Percentiles rank a stretch among this genome's conserved stretches.
Conservation (phyloP, 2,797 vertebrate genomes). For the Erithacus rubecula region DNA sequence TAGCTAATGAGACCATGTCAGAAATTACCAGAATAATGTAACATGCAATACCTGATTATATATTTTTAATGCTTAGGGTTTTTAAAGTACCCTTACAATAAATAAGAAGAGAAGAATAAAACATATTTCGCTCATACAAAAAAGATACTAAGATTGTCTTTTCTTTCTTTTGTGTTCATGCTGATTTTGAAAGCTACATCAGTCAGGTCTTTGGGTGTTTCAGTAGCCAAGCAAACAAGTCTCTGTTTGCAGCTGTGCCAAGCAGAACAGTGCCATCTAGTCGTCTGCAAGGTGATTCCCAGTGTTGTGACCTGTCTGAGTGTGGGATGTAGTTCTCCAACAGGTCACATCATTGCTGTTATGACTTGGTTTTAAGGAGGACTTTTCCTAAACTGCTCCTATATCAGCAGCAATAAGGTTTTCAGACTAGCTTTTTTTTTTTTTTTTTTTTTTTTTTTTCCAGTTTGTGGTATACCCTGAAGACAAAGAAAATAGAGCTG, state of each 20-base stretch:
- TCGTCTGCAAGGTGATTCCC: rapidly evolving
- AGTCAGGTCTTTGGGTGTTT: neutral
- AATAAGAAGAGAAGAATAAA: neutral
- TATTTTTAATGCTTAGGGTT: neutral
- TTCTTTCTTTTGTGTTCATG: neutral
- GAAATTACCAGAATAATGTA: neutral
- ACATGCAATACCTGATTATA: neutral
- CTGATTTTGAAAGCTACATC: neutral
- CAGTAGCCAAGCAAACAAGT: neutral
- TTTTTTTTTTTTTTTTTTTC: neutral
- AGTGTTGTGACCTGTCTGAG: neutral
- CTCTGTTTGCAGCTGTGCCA: neutral
- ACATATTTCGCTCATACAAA: rapidly evolving
- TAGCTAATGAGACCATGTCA: neutral
- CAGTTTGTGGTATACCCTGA: neutral
- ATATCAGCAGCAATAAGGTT: neutral
- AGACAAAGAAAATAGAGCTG: neutral
- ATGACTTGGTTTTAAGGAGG: neutral
- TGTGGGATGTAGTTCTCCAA: neutral
- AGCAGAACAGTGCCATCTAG: constrained; percentile 29
- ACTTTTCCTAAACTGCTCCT: neutral
- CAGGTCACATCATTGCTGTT: neutral
- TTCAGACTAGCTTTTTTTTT: neutral
- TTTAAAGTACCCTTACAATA: neutral
- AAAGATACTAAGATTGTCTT: neutral